A percentile compares a stretch with the other conserved stretches of the same genome.
Conservation (phyloP, 2,797 vertebrate genomes). For the Ctenosaura bakeri region DNA sequence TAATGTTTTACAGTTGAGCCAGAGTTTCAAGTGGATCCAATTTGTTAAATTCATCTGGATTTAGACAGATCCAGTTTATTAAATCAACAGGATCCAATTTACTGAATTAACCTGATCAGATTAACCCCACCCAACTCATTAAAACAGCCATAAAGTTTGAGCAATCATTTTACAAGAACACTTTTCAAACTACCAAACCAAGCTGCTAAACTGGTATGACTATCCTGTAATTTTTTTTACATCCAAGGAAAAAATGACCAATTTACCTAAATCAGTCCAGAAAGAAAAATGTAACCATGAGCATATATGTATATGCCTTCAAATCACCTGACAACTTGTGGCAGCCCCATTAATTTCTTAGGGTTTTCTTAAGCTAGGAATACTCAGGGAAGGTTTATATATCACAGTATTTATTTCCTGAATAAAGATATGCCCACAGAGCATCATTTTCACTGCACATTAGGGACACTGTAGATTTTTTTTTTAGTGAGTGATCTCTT, state of each 20-base stretch:
- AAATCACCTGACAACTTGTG: too few species aligned
- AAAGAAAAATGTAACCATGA: neutral
- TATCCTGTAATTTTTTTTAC: neutral
- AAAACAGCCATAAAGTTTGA: neutral
- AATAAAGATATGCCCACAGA: neutral
- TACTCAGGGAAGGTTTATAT: neutral
- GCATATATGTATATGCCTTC: too few species aligned
- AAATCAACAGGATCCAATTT: neutral
- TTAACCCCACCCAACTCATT: neutral
- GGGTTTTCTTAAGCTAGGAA: too few species aligned
- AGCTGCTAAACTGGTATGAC: too few species aligned
- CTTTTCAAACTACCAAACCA: neutral
- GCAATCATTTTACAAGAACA: neutral
- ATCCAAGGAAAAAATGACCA: neutral
- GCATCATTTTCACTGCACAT: neutral
- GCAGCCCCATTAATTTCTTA: too few species aligned
- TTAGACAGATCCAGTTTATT: neutral
- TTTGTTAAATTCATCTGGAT: neutral
- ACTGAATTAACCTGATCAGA: slow-evolving; percentile 1
- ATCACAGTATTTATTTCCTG: neutral
- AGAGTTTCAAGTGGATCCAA: neutral
- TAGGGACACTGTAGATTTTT: neutral
- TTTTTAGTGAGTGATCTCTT: neutral
- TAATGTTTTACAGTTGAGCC: neutral
- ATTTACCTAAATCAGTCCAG: neutral